Evolutionary conservation across 2,888 invertebrate species (phyloP).

Genomic region (Eutolmus rufibarbis): DNA sequence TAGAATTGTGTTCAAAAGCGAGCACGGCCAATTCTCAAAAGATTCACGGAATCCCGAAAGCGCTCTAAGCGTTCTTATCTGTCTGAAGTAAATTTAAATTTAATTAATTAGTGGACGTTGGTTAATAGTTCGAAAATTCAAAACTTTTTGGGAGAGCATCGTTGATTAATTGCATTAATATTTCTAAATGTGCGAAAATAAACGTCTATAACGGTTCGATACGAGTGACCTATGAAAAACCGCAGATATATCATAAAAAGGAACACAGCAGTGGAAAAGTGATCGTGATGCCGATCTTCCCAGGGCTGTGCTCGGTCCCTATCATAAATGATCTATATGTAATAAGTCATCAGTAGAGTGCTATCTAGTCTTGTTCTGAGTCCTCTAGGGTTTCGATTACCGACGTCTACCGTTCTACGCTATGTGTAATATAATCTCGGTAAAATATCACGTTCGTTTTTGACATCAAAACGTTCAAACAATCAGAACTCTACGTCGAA

Average conservation of each 20-base stretch:
- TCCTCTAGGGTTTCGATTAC: not conserved
- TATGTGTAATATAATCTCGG: slow-evolving; percentile 27
- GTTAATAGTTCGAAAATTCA: not conserved
- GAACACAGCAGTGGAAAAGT: not conserved
- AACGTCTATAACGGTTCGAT: not conserved
- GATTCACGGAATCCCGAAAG: not conserved
- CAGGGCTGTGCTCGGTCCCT: not conserved
- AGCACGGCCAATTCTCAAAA: not conserved
- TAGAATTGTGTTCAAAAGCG: slow-evolving; percentile 52
- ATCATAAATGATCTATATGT: not conserved
- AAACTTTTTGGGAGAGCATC: not conserved
- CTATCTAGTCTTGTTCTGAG: not conserved
- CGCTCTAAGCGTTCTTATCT: not conserved
- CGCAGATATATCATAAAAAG: not conserved
- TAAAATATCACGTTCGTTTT: slow-evolving; percentile 49
- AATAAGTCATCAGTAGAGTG: not conserved
- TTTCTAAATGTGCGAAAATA: not conserved
- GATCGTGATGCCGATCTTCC: not conserved
- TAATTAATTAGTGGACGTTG: not conserved
- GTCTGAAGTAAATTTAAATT: not conserved
- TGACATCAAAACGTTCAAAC: slow-evolving; percentile 46
- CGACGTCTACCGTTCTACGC: not conserved
- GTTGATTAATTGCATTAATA: not conserved
- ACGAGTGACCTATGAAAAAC: not conserved
- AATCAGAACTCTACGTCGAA: slow-evolving; percentile 24